Base-by-base conservation (phyloP, 2,888 invertebrate species). In the Euplagia quadripunctaria region DNA sequence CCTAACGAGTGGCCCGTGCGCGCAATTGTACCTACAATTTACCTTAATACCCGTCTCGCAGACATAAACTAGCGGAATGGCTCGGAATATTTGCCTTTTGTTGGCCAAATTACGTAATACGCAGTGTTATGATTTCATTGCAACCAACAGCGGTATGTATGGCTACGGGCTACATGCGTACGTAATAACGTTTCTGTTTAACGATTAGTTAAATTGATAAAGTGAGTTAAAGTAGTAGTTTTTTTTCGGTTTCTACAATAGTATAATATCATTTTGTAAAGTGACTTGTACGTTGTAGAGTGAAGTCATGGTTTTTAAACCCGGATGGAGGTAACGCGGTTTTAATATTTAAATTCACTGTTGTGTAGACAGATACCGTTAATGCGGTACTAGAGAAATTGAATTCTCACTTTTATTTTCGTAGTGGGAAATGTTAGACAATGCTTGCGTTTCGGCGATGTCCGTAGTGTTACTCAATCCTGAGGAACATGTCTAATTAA, bases 1-100 rank as follows among this genome's bases (percentile, higher is more conserved):
- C 84, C 89, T 94, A 94, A 94, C 94, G 94, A 94, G 93, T 92
- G 92, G 93, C 95, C 93, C 94, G 95, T 95, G 95, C 94, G 88
- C 89, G 89, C 94, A 94, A 94, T 94, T 92, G 92, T 94, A 89
- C 88, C 83, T 84, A 93, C 94, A 93, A 93, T 95, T 95, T 94
- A 94, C 94, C 91, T 94, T 94, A 94, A 94, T 94, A 92, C 92
- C 89, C 89, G 89, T 90, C 90, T 90, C 91, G 87, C 90, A 88
- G 89, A 92, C 92, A 93, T 94, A 93, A 94, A 94, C 92, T 92
- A 94, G 91, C 90, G 85, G 90, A 93, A 93, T 92, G 87, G 90
- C 88, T 86, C 84, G 87, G 88, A 91, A 90, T 92, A 93, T 93
- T 93, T 90, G 92, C 92, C 91, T 93, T 92, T 94, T 92, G 93